Percentiles rank a stretch among this genome's conserved stretches.
phyloP scores from a whole-genome alignment of 1,140 invertebrate species.

The Hyles vespertilio region DNA sequence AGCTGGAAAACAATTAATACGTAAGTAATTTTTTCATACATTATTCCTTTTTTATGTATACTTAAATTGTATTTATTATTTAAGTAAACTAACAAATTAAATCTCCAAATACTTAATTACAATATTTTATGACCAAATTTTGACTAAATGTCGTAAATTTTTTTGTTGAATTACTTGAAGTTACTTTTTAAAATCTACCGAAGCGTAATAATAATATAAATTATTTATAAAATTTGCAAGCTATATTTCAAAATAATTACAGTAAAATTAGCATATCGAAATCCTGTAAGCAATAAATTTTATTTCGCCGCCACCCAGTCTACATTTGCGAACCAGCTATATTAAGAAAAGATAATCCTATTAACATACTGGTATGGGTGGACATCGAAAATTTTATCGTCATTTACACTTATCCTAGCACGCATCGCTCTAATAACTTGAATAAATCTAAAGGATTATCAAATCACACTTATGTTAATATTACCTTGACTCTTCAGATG shows the following conservation, averaged over 20 bases:
- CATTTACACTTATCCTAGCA: conserved; percentile 56
- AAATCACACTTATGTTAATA: conserved; percentile 39
- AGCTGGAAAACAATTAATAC: conserved; percentile 58
- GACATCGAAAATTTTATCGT: conserved; percentile 67
- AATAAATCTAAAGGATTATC: conserved; percentile 43
- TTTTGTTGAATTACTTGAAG: no score
- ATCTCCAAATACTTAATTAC: no score
- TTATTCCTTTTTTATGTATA: no score
- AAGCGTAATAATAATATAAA: no score
- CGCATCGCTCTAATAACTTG: conserved; percentile 53
- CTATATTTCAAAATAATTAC: conserved; percentile 1
- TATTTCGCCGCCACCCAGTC: conserved; percentile 58
- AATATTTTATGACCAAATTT: no score
- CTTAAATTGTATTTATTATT: no score
- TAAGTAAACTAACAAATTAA: no score
- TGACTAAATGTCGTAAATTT: no score
- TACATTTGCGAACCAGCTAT: conserved; percentile 49
- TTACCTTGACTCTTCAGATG: conserved; percentile 34
- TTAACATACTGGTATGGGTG: conserved; percentile 60
- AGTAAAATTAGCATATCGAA: no score
- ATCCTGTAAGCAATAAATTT: conserved; percentile 33
- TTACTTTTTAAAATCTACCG: no score
- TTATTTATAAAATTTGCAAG: no score
- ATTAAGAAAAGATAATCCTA: conserved; percentile 30
- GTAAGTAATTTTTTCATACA: conserved; percentile 41